A percentile compares a stretch with the other conserved stretches of the same genome.
Conservation (phyloP, 2,888 invertebrate genomes). For the Acronicta psi region DNA sequence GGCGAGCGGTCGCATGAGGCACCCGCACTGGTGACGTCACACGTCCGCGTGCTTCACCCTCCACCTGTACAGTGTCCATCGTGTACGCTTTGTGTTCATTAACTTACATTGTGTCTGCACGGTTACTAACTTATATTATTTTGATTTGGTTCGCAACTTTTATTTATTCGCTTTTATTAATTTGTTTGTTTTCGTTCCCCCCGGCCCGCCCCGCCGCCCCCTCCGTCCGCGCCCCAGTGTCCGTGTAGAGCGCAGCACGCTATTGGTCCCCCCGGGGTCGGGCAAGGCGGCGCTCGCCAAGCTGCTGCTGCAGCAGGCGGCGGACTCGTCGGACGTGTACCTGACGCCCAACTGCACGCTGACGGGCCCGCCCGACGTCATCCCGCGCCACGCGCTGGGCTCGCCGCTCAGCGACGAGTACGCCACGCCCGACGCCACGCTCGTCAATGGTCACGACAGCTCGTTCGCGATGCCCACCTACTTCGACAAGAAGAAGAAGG, state of each 20-base stretch:
- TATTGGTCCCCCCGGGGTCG: constrained; percentile 64
- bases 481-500: constrained; percentile 80
- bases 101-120: constrained; percentile 64
- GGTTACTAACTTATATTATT: constrained; percentile 72
- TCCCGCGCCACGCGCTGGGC: constrained; percentile 67
- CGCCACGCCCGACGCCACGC: constrained; percentile 73
- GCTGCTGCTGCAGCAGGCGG: constrained; percentile 72
- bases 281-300: constrained; percentile 69
- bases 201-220: constrained; percentile 52
- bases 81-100: constrained; percentile 42
- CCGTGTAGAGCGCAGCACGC: constrained; percentile 71
- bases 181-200: constrained; percentile 63
- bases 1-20: constrained; percentile 18
- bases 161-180: constrained; percentile 71
- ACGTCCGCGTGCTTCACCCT: background rate
- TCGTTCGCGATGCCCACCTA: constrained; percentile 84
- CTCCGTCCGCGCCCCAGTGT: constrained; percentile 60
- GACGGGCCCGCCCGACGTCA: constrained; percentile 75
- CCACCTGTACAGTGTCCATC: constrained; percentile 57
- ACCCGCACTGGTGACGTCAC: constrained; percentile 12
- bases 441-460: constrained; percentile 64
- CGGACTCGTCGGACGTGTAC: constrained; percentile 75
- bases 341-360: constrained; percentile 79
- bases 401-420: constrained; percentile 74
- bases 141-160: constrained; percentile 50